These are phyloP conservation scores for Benitochromis conjunctus DNA, from an alignment of 2,113 vertebrate genomes.

Conservation along the genomic window DNA sequence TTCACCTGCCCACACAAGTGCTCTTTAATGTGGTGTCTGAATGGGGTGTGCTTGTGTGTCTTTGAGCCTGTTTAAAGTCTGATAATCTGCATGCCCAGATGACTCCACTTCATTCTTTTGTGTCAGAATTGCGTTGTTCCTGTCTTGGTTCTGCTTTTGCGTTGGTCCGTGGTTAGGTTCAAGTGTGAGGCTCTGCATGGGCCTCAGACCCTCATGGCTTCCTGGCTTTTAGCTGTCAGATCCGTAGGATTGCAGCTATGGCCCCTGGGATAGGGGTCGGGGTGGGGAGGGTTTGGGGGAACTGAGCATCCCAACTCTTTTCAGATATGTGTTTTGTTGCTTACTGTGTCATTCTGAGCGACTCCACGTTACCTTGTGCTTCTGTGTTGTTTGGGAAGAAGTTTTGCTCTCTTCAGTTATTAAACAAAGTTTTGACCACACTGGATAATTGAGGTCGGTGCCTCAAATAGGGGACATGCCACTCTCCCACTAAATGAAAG, in stretches of 20 bases:
- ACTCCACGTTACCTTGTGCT: not conserved
- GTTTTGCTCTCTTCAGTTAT: constrained; percentile 8
- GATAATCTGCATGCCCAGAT: constrained; percentile 20
- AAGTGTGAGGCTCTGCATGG: constrained; percentile 6
- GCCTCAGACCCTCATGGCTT: not conserved
- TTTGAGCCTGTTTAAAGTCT: not conserved
- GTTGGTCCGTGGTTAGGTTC: constrained; percentile 9
- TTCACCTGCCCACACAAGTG: constrained; percentile 65
- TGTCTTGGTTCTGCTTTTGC: not conserved
- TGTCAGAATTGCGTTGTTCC: not conserved
- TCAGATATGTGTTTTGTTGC: not conserved
- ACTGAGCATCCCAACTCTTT: constrained; percentile 7
- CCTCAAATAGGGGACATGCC: constrained; percentile 8
- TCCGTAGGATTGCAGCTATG: constrained; percentile 22
- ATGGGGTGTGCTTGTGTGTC: constrained; percentile 16
- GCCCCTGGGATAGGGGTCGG: not conserved
- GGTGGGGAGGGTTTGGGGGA: not conserved
- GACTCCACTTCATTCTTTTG: constrained; percentile 2
- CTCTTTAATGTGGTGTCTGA: constrained; percentile 69
- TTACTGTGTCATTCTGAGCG: constrained; percentile 14
- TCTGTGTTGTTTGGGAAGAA: not conserved
- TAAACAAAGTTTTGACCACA: constrained; percentile 35
- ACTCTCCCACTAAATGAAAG: not conserved
- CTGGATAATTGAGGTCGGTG: constrained; percentile 40
- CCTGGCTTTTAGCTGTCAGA: constrained; percentile 35